Conservation (phyloP, 2,113 vertebrate genomes). For the Brachyistius frenatus region DNA sequence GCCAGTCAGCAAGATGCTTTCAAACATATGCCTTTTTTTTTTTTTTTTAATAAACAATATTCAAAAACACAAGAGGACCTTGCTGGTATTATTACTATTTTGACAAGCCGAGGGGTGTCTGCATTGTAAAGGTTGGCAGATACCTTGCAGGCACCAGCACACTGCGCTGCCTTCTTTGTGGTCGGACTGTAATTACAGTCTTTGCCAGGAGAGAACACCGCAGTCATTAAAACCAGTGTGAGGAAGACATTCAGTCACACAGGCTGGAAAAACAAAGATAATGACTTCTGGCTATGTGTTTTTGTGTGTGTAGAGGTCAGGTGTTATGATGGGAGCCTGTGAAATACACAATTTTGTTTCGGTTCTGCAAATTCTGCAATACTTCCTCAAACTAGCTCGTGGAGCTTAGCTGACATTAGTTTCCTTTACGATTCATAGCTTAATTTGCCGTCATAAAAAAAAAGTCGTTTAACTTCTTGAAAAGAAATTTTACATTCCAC, state of each 20-base stretch:
- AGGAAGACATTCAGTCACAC: conserved; percentile 37
- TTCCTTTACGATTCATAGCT: conserved; percentile 3
- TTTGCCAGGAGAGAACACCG: conserved; percentile 11
- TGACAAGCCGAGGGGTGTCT: neutral
- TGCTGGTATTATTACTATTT: neutral
- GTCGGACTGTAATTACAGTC: conserved; percentile 50
- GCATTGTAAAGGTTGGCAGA: conserved; percentile 1
- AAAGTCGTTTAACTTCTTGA: neutral
- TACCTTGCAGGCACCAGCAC: conserved; percentile 19
- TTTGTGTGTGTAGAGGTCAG: neutral
- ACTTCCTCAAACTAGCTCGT: conserved; percentile 53
- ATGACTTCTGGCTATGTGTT: neutral
- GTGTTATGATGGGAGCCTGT: conserved; percentile 36
- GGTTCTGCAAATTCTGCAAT: conserved; percentile 61
- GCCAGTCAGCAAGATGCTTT: neutral
- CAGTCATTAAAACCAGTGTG: conserved; percentile 43
- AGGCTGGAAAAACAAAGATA: conserved; percentile 23
- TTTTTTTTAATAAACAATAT: conserved; percentile 1
- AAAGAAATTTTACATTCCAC: neutral
- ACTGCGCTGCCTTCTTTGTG: neutral
- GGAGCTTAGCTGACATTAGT: conserved; percentile 19
- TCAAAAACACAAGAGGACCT: neutral
- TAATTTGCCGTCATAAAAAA: neutral
- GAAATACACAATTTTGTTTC: conserved; percentile 58
- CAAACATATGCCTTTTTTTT: neutral